phyloP scores from a whole-genome alignment of 2,888 invertebrate genomes.

The Dinocampus coccinellae region DNA sequence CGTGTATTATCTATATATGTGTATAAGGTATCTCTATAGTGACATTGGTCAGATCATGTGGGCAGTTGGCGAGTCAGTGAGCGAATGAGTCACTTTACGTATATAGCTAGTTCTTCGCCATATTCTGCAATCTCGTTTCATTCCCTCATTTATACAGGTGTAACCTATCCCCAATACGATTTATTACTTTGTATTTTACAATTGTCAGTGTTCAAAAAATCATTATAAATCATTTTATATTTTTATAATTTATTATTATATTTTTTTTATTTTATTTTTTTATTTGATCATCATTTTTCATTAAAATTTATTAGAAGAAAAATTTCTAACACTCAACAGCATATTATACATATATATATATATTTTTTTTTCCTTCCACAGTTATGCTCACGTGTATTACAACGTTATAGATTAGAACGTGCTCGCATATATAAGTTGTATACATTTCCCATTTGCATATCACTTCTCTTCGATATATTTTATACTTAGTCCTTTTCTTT shows the following conservation, averaged over 20 bases:
- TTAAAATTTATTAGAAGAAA: no score
- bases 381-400: constrained; percentile 3
- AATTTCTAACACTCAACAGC: no score
- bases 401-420: constrained; percentile 36
- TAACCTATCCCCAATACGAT: neutral
- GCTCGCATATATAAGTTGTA: constrained; percentile 21
- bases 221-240: neutral
- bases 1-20: neutral
- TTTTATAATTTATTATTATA: no score
- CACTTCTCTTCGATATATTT: constrained; percentile 36
- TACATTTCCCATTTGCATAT: constrained; percentile 36
- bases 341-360: no score
- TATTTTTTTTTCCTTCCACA: neutral
- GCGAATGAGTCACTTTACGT: constrained; percentile 18
- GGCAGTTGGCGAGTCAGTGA: constrained; percentile 31
- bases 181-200: neutral
- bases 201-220: neutral
- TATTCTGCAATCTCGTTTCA: constrained; percentile 20
- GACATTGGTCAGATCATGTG: constrained; percentile 42
- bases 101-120: constrained; percentile 14
- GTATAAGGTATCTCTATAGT: constrained; percentile 4
- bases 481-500: constrained; percentile 27
- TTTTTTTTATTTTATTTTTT: no score
- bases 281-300: no score
- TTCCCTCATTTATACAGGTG: constrained; percentile 7